Evolutionary conservation across 2,113 vertebrate genomes (phyloP), one percentile per base, ranked within the genome.

Genomic region (Alectura lathami): DNA sequence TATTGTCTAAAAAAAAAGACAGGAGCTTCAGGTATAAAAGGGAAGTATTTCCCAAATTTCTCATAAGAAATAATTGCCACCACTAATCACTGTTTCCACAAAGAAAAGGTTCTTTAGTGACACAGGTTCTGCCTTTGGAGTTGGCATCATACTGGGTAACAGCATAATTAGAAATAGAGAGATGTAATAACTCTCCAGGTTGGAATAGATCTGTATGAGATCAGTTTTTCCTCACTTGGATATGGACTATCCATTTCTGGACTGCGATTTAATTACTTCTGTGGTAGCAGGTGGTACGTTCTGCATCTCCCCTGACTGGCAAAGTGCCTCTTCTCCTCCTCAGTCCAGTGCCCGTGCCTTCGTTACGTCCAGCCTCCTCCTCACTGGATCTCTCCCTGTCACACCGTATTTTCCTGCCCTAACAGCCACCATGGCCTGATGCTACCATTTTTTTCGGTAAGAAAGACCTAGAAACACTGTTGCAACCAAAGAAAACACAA

Each of bases 81-180:
- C 53, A 45, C 40, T 95, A 95, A 93, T 97, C 80, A 84, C 81
- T 48, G 38, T 53, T 95, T 72, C 79, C 77, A 84, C 60, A 91
- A 78, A 94, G 68, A 60, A 93, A 96, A 86, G 76, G 79, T 92
- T 89, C 82, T 86, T 94, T 92, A 85, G 67, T 91, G 87, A 77
- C 87, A 87, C 87, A 96, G 86, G 95, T 95, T 96, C 88, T 96
- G 94, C 93, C 96, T 97, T 96, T 97, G 93, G 95, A 95, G 95
- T 88, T 94, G 96, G 91, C 93, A 86, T 89, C 93, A 96, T 23
- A 95, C 91, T 95, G 96, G 83, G 93, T 88, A 93, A 91, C 76
- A 92, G 85, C 3, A 0, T 97, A 96, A 97, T 97, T 96, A 96
- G 85, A 91, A 97, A 93, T 53, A 8, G 83, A 96, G 90, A 93